Evolutionary conservation across 2,888 invertebrate genomes (phyloP).

Genomic region (Agapetus fuscipes): DNA sequence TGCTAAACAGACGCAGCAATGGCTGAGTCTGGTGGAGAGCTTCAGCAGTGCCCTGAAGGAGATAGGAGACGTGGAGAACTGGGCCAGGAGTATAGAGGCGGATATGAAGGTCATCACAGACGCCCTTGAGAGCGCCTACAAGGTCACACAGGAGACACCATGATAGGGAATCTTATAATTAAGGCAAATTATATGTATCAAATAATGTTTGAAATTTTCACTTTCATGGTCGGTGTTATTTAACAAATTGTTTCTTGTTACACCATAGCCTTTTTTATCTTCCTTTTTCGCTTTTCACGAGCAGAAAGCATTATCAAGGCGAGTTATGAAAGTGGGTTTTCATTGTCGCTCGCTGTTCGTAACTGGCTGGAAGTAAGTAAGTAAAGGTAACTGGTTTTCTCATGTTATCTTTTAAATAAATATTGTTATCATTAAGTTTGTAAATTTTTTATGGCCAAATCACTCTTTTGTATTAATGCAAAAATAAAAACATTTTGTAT

Average conservation of each 20-base stretch:
- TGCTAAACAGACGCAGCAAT: constrained; percentile 93
- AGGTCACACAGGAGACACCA: constrained; percentile 47
- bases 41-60: constrained; percentile 87
- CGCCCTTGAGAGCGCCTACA: constrained; percentile 90
- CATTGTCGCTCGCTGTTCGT: too few species aligned
- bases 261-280: too few species aligned
- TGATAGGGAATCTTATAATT: constrained; percentile 4
- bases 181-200: neutral
- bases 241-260: neutral
- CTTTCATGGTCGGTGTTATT: neutral
- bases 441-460: too few species aligned
- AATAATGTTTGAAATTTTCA: neutral
- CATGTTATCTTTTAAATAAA: too few species aligned
- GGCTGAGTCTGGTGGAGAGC: constrained; percentile 85
- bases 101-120: constrained; percentile 90
- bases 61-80: constrained; percentile 97
- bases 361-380: too few species aligned
- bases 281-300: too few species aligned
- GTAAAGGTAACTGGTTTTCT: too few species aligned
- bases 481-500: too few species aligned
- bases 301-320: too few species aligned
- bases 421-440: too few species aligned
- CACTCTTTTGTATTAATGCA: too few species aligned
- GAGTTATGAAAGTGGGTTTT: too few species aligned
- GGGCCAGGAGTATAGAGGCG: constrained; percentile 93